phyloP scores from a whole-genome alignment of 2,888 invertebrate species.

The Erebia ligea region DNA sequence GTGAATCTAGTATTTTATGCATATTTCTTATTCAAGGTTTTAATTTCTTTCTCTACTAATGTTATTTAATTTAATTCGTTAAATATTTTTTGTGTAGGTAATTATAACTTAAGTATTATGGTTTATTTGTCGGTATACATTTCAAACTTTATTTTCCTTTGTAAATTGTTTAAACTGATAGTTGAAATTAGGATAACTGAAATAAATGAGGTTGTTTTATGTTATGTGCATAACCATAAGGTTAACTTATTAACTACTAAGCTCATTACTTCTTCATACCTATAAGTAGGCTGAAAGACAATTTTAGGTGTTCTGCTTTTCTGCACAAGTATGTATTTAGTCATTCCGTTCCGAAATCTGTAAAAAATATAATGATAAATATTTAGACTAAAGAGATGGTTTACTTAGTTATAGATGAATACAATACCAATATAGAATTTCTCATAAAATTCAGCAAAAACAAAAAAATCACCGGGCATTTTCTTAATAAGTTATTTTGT shows the following conservation, averaged over 20 bases:
- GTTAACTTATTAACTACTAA: too few species aligned
- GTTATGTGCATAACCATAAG: too few species aligned
- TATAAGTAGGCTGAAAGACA: too few species aligned
- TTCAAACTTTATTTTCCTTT: background rate
- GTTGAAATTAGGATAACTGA: background rate
- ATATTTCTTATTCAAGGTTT: slow-evolving; percentile 12
- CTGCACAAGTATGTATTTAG: too few species aligned
- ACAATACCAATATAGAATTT: too few species aligned
- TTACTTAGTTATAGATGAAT: too few species aligned
- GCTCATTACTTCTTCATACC: too few species aligned
- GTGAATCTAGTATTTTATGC: slow-evolving; percentile 27
- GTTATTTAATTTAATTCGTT: slow-evolving; percentile 4
- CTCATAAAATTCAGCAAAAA: background rate
- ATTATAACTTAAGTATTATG: background rate
- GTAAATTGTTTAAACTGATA: background rate
- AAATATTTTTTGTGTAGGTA: slow-evolving; percentile 10
- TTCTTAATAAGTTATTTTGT: slow-evolving; percentile 7
- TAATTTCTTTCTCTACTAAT: slow-evolving; percentile 9
- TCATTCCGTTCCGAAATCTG: too few species aligned
- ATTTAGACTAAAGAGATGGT: too few species aligned
- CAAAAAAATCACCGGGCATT: background rate
- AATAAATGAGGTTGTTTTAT: too few species aligned
- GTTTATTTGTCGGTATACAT: background rate
- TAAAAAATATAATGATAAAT: too few species aligned
- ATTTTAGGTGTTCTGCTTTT: too few species aligned